Evolutionary conservation across 2,797 vertebrate genomes (phyloP), one percentile per base, ranked within the genome.

Genomic region (Gymnothorax javanicus): DNA sequence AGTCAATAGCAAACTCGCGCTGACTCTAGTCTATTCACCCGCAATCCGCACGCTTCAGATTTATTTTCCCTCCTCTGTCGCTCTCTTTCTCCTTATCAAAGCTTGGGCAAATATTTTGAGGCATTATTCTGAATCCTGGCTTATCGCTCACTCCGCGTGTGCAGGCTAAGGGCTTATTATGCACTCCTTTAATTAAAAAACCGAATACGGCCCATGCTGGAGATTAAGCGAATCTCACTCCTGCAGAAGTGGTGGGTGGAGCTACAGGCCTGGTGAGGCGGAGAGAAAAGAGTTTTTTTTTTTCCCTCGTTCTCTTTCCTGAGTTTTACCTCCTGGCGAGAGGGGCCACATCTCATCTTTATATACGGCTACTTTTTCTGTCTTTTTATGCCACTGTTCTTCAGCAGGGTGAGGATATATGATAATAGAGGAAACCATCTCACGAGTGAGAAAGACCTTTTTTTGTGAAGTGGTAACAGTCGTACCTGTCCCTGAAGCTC

Each of bases 31-130:
- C 56, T 9, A n/a, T 27, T 83, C 23, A 27, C n/a, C 15, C 17
- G 20, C 23, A 50, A 57, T n/a, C 11, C 56, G 12, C 25, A 7
- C 7, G 11, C 82, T 25, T 15, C 15, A 56, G 7, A 82, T 59
- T 25, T 27, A 9, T 75, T 69, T 69, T 17, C 15, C 33, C 20
- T 52, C 15, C 43, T 12, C 82, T n/a, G 43, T 43, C 50, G 7
- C 23, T 60, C 54, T 23, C 86, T 17, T 85, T 81, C 52, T 67
- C 67, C 59, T 90, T 92, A 84, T 91, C 43, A 89, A 93, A 93
- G 93, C 90, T 90, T 91, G 85, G 90, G 82, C 92, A 93, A 94
- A 93, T 94, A 93, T 93, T 94, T 93, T 91, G 89, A 91, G 87
- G 92, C 93, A 93, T 94, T 94, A 62, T 86, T 85, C 27, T 33